These are phyloP conservation scores for Megaustenia siamemsis DNA, from an alignment of 2,888 invertebrate genomes.

Conservation along the genomic window DNA sequence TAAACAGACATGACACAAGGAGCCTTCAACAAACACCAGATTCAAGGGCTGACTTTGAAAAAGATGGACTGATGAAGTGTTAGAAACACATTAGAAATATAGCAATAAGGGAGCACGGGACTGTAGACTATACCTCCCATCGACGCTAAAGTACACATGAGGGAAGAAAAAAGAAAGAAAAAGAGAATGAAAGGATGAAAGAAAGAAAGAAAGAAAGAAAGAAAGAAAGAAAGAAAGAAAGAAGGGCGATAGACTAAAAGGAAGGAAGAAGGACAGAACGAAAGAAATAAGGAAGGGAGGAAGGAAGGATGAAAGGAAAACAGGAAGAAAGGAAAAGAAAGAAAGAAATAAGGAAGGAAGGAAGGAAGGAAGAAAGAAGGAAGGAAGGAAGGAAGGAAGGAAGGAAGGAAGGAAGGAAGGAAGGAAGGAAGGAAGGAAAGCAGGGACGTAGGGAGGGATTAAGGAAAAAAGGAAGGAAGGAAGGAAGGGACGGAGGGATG, in stretches of 20 bases:
- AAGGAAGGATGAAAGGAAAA: constrained; percentile 4
- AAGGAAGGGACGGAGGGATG: not conserved
- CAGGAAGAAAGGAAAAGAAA: not conserved
- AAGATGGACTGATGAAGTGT: too few species aligned
- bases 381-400: not conserved
- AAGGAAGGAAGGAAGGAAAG: not conserved
- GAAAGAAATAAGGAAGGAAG: not conserved
- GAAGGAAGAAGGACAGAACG: not conserved
- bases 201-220: not conserved
- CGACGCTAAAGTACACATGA: too few species aligned
- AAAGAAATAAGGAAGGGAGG: not conserved
- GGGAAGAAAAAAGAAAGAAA: not conserved
- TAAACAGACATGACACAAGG: too few species aligned
- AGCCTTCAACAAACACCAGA: too few species aligned
- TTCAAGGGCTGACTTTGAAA: too few species aligned
- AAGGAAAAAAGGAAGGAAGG: not conserved
- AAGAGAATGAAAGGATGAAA: not conserved
- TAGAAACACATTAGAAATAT: too few species aligned
- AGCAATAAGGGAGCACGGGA: too few species aligned
- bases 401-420: not conserved
- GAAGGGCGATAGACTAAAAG: not conserved
- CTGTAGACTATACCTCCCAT: too few species aligned
- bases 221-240: constrained; percentile 10
- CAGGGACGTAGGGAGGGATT: not conserved
- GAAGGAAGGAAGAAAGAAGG: not conserved